phyloP scores from a whole-genome alignment of 1,140 invertebrate genomes.

The Drosophila ercepeae region DNA sequence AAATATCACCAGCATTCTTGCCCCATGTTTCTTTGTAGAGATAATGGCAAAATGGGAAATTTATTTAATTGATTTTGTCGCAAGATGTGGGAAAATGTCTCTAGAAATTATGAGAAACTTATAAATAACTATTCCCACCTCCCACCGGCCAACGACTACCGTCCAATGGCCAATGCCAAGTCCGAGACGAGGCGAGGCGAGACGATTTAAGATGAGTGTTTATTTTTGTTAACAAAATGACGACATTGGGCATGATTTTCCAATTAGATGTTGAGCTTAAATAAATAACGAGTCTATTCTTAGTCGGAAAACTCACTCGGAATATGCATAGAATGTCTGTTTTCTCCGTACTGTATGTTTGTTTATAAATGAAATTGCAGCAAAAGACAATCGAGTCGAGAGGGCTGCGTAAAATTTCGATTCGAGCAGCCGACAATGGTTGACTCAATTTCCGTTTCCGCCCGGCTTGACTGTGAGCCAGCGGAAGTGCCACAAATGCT shows the following conservation, averaged over 20 bases:
- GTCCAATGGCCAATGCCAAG: conserved; percentile 20
- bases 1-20: conserved; percentile 2
- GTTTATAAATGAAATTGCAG: conserved; percentile 55
- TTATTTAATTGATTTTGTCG: conserved; percentile 59
- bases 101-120: conserved; percentile 46
- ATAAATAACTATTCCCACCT: conserved; percentile 53
- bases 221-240: conserved; percentile 72
- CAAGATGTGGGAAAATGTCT: conserved; percentile 48
- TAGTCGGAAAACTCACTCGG: conserved; percentile 29
- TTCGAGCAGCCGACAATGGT: conserved; percentile 22
- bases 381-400: background rate
- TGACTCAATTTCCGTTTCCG: conserved; percentile 75
- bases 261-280: conserved; percentile 74
- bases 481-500: conserved; percentile 49
- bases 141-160: background rate
- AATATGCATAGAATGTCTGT: conserved; percentile 10
- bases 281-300: conserved; percentile 69
- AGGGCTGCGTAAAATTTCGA: background rate
- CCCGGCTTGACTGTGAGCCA: conserved; percentile 38
- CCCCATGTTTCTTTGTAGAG: conserved; percentile 9
- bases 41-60: conserved; percentile 40
- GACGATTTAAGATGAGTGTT: conserved; percentile 18
- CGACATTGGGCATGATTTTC: conserved; percentile 76
- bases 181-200: conserved; percentile 24
- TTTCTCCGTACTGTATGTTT: conserved; percentile 10